phyloP scores from a whole-genome alignment of 2,113 vertebrate genomes.

The Cololabis saira region DNA sequence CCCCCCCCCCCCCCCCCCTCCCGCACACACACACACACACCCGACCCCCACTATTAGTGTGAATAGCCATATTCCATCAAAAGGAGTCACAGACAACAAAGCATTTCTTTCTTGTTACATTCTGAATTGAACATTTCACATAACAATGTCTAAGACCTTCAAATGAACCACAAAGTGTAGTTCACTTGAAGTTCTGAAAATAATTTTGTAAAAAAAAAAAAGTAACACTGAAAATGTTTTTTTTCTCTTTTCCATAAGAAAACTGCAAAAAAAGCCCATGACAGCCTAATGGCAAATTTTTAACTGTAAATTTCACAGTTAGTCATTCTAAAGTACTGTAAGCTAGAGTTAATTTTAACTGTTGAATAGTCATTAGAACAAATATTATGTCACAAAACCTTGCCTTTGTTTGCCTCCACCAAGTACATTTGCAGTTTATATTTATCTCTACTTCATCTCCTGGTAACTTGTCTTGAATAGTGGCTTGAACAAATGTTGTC shows the following conservation, averaged over 20 bases:
- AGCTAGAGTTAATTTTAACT: background rate
- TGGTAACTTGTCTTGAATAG: background rate
- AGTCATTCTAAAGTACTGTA: too few relatives aligned
- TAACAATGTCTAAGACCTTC: constrained; percentile 18
- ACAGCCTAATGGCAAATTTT: background rate
- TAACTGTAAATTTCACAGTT: background rate
- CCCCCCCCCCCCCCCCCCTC: too few relatives aligned
- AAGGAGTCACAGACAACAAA: background rate
- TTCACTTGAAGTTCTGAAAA: constrained; percentile 13
- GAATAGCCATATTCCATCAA: constrained; percentile 15
- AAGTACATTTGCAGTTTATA: too few relatives aligned
- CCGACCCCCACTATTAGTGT: background rate
- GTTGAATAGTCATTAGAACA: background rate
- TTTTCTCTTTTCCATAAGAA: too few relatives aligned
- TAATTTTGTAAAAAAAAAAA: too few relatives aligned
- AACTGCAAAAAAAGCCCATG: too few relatives aligned
- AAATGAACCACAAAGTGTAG: constrained; percentile 10
- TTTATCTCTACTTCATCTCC: background rate
- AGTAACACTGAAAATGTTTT: too few relatives aligned
- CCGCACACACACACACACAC: too few relatives aligned
- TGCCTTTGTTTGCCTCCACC: background rate
- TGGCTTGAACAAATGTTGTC: too few relatives aligned
- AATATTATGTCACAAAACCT: background rate
- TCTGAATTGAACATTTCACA: too few relatives aligned
- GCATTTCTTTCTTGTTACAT: constrained; percentile 6